Base-by-base conservation (phyloP, 1,140 invertebrate species). In the Drosophila athabasca region DNA sequence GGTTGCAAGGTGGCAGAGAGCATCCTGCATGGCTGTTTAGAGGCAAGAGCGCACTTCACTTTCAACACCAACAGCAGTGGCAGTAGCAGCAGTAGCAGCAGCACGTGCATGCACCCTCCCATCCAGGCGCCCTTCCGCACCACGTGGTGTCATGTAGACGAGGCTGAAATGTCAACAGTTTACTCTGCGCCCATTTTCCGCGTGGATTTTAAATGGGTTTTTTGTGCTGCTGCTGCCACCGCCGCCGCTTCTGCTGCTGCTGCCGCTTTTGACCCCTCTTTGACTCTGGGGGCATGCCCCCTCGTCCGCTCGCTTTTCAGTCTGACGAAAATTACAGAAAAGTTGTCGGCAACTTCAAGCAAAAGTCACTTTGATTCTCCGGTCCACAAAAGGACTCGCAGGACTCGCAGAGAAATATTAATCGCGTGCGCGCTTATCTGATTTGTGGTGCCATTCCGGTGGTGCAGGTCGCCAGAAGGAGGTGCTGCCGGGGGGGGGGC, bases 131-230 rank as follows among this genome's bases (percentile, higher is more conserved):
- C 31, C 26, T 11, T 6, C 31, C 24, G 24, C 48, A 4, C 54
- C 39, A 11, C 8, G 54, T 55, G 48, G 71, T 87, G 75, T 88
- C 83, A 87, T 88, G 76, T 64, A 46, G 68, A 51, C 43, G 62
- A 76, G 83, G 61, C 79, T 76, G 65, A 83, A 88, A 88, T 88
- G 83, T 88, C 83, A 88, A 88, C 83, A 88, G 83, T 88, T 88
- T 88, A 83, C 83, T 83, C 70, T 88, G 83, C 71, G 75, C 79
- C 79, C 83, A 88, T 88, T 88, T 83, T 78, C 71, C 76, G 70
- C 64, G 76, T 76, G 79, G 83, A 83, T 88, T 88, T 39, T 11
- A 88, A 88, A 87, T 83, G 83, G 83, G 75, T 87, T 87, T 87
- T 73, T 67, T 15, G 24, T 24, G 31, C 35, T 53, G 5, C n/a